These are phyloP conservation scores for Triplophysa rosa DNA, from an alignment of 2,113 vertebrate species.

Conservation along the genomic window DNA sequence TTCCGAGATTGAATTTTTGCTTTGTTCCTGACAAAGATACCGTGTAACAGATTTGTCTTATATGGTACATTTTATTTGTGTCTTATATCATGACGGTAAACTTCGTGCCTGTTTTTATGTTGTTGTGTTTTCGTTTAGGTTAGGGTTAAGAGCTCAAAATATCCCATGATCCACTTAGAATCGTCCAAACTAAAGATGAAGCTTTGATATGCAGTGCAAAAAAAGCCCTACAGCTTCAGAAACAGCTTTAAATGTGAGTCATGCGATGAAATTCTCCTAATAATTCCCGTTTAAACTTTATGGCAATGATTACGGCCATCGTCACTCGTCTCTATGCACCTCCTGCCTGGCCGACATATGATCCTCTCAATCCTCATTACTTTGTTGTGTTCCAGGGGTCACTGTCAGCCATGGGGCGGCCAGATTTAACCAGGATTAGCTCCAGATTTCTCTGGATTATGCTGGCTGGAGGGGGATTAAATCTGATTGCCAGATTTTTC, in stretches of 20 bases:
- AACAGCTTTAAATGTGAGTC: not conserved
- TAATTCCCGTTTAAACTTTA: slow-evolving; percentile 37
- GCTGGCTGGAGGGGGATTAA: slow-evolving; percentile 72
- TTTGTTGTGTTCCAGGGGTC: slow-evolving; percentile 67
- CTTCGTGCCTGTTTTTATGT: too few relatives aligned
- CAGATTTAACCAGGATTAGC: slow-evolving; percentile 78
- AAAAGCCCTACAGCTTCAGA: not conserved
- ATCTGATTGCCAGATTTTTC: slow-evolving; percentile 71
- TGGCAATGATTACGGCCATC: slow-evolving; percentile 59
- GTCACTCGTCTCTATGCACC: slow-evolving; percentile 1
- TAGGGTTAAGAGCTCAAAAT: too few relatives aligned
- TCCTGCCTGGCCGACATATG: slow-evolving; percentile 41
- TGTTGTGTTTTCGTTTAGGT: too few relatives aligned
- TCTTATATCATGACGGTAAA: too few relatives aligned
- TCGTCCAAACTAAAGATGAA: too few relatives aligned
- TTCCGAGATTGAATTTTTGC: too few relatives aligned
- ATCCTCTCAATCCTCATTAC: slow-evolving; percentile 70
- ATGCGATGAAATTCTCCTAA: not conserved
- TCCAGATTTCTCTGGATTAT: slow-evolving; percentile 72
- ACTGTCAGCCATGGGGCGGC: slow-evolving; percentile 69
- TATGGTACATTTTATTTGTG: too few relatives aligned
- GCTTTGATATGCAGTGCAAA: not conserved
- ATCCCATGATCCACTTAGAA: too few relatives aligned
- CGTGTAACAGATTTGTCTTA: too few relatives aligned
- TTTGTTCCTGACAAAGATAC: too few relatives aligned